A percentile compares a stretch with the other conserved stretches of the same genome.
These are phyloP conservation scores for Halcyon smyrnensis DNA, from an alignment of 2,797 vertebrate genomes.

Conservation along the genomic window DNA sequence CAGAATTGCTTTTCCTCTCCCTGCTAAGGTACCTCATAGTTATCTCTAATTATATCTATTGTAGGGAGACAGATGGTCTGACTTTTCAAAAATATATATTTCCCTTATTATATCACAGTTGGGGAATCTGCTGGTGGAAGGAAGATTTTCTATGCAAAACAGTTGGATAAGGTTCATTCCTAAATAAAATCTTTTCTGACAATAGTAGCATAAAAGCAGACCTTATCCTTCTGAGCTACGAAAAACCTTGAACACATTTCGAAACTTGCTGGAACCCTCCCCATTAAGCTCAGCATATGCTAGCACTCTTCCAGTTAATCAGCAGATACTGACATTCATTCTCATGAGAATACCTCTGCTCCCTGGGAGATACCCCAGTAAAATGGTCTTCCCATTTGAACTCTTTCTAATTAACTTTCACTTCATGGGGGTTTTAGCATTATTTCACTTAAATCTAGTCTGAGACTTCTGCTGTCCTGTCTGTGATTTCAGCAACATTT, in stretches of 20 bases:
- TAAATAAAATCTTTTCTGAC: not conserved
- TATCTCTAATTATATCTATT: slow-evolving; percentile 7
- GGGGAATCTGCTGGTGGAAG: not conserved
- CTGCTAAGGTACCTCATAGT: not conserved
- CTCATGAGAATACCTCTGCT: slow-evolving; percentile 32
- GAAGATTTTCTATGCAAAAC: not conserved
- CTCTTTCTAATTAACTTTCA: slow-evolving; percentile 37
- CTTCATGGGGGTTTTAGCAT: not conserved
- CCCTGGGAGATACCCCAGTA: not conserved
- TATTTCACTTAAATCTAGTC: not conserved
- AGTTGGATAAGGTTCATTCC: not conserved
- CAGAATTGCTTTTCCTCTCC: not conserved
- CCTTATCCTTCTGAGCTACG: not conserved
- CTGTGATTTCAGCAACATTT: not conserved
- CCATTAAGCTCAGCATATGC: not conserved
- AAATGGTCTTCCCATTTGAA: slow-evolving; percentile 38
- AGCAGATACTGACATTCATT: slow-evolving; percentile 14
- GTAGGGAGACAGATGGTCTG: not conserved
- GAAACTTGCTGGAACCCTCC: not conserved
- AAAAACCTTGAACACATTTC: not conserved
- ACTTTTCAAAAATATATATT: not conserved
- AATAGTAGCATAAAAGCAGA: not conserved
- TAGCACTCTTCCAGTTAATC: slow-evolving; percentile 10
- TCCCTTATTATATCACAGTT: not conserved
- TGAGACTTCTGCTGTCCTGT: not conserved